Evolutionary conservation across 2,113 vertebrate species (phyloP), one percentile per base, ranked within the genome.

Genomic region (Martes martes): DNA sequence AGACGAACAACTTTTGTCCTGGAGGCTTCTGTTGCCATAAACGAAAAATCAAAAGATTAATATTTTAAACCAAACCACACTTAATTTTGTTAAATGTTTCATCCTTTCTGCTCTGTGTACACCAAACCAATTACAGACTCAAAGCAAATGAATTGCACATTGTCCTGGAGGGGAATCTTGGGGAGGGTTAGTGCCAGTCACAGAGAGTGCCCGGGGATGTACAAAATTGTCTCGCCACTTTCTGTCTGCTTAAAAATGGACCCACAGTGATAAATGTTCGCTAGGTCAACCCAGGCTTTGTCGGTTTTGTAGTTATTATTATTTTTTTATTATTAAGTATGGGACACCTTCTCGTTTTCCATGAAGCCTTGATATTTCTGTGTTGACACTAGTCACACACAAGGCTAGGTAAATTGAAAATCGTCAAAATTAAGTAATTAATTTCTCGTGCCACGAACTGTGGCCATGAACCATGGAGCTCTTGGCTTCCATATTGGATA

Each of bases 61-160:
- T 94, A 85, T 95, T 94, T 94, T 74, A 96, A 97, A 96, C 65
- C 91, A 96, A 96, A 83, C 81, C 96, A 94, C 95, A 90, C 94
- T 96, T 96, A 96, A 89, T 97, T 94, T 96, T 95, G 89, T 97
- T 96, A 95, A 89, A 67, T 73, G 88, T 96, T 98, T 98, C 89
- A 93, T 96, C 89, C 85, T 96, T 97, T 96, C 69, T 89, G 31
- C 91, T 97, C 1, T 96, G 92, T 97, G 94, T 98, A 93, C 57
- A 95, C 92, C 87, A 97, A 95, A 94, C 78, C 91, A 87, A 92
- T 97, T 89, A 91, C 95, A 97, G 95, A 93, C 36, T 86, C 74
- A 65, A 3, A 94, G 82, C 78, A 97, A 96, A 98, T 97, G 94
- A 95, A 82, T 81, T 89, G 95, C 96, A 98, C 93, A 93, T 97